Evolutionary conservation across 2,888 invertebrate species (phyloP).

Genomic region (Panzeria rudis): DNA sequence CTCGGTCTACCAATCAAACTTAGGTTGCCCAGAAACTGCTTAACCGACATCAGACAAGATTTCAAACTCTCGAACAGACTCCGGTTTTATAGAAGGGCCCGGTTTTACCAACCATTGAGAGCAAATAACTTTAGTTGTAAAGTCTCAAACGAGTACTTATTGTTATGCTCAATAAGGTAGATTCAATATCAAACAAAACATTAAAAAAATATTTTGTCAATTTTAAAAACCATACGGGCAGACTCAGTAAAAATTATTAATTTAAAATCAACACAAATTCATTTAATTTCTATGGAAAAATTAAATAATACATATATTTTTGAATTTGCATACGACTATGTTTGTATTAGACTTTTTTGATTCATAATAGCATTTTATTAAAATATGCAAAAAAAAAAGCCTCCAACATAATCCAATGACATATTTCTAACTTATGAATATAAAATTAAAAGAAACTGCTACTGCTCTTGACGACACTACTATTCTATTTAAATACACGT

Average conservation of each 20-base stretch:
- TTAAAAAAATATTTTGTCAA: background rate
- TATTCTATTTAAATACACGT: background rate
- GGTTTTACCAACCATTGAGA: too few species aligned
- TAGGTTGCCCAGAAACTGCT: too few species aligned
- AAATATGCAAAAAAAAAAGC: background rate
- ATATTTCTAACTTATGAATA: background rate
- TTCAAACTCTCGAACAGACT: too few species aligned
- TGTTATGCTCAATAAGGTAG: background rate
- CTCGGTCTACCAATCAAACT: too few species aligned
- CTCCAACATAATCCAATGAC: background rate
- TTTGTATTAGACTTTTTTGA: background rate
- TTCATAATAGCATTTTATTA: background rate
- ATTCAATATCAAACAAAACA: background rate
- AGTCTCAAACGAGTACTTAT: too few species aligned
- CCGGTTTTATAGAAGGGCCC: too few species aligned
- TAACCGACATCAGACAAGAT: too few species aligned
- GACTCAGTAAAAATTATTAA: background rate
- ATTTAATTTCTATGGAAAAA: background rate
- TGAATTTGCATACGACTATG: background rate
- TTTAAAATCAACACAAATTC: too few species aligned
- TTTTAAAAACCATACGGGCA: too few species aligned
- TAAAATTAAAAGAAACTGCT: background rate
- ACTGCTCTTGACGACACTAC: background rate
- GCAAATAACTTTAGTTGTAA: too few species aligned
- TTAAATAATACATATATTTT: too few species aligned